Percentiles rank a stretch among this genome's conserved stretches.
phyloP scores from a whole-genome alignment of 2,797 vertebrate genomes.

The Hylomyscus alleni region DNA sequence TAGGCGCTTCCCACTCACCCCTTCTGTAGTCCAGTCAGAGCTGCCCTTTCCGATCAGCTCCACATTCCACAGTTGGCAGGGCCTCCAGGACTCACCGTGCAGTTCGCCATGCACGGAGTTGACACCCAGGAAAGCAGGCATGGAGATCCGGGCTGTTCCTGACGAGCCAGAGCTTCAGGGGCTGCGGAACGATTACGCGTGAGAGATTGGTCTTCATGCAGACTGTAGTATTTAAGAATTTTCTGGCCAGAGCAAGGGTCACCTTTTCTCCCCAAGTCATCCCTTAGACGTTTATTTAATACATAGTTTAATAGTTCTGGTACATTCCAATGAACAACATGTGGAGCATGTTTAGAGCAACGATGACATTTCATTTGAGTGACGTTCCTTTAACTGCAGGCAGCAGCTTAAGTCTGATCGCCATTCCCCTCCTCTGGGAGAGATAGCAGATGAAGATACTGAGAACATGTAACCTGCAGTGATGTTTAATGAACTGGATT shows the following conservation, averaged over 20 bases:
- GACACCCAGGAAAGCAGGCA: neutral
- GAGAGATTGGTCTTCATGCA: neutral
- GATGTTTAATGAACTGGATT: neutral
- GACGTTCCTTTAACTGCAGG: neutral
- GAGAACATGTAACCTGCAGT: neutral
- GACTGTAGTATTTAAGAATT: conserved; percentile 33
- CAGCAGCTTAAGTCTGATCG: neutral
- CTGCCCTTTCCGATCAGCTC: neutral
- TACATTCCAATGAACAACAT: conserved; percentile 35
- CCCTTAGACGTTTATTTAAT: neutral
- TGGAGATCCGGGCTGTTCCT: neutral
- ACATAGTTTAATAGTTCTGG: conserved; percentile 2
- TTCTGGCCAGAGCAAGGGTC: neutral
- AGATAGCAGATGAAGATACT: neutral
- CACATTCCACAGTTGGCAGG: neutral
- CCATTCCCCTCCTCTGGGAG: neutral
- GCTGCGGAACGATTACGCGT: neutral
- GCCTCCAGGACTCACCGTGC: neutral
- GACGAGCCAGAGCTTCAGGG: neutral
- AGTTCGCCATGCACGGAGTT: conserved; percentile 24
- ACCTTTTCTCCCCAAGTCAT: conserved; percentile 6
- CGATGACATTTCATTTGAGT: conserved; percentile 1
- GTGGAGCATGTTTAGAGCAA: neutral
- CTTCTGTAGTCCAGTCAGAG: neutral
- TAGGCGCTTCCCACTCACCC: conserved; percentile 32